These are phyloP conservation scores for Dinomys branickii DNA, from an alignment of 2,113 vertebrate genomes.

Conservation along the genomic window DNA sequence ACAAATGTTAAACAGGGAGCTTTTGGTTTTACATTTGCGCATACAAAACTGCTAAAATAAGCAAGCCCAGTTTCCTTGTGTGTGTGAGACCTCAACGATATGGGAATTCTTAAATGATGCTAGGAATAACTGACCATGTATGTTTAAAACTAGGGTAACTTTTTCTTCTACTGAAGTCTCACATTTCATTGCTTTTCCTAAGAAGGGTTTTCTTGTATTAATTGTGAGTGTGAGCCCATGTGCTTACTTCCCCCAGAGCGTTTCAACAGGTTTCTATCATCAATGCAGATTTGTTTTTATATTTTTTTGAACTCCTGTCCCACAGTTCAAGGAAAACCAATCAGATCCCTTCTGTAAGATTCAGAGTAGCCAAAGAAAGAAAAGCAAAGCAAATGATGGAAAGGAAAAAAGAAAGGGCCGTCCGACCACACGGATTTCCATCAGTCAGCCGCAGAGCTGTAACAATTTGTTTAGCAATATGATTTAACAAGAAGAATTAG, in stretches of 20 bases:
- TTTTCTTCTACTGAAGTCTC: background rate
- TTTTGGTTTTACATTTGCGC: conserved; percentile 34
- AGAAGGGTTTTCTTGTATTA: conserved; percentile 20
- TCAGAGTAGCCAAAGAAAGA: conserved; percentile 44
- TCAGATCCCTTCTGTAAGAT: background rate
- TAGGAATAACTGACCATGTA: background rate
- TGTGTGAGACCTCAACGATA: background rate
- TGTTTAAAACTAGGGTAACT: background rate
- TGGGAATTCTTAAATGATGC: background rate
- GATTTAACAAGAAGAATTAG: conserved; percentile 59
- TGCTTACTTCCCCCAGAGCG: background rate
- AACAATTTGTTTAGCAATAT: conserved; percentile 27
- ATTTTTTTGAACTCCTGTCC: background rate
- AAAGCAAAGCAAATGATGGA: conserved; percentile 39
- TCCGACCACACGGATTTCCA: background rate
- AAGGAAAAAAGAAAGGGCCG: background rate
- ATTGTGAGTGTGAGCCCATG: background rate
- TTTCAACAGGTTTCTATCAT: conserved; percentile 66
- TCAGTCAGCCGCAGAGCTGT: background rate
- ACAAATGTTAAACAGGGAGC: conserved; percentile 53
- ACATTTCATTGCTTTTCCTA: background rate
- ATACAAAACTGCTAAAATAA: conserved; percentile 34
- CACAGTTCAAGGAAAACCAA: conserved; percentile 28
- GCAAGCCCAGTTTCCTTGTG: background rate
- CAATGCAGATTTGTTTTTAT: background rate